Evolutionary conservation across 2,888 invertebrate species (phyloP).

Genomic region (Syritta pipiens): DNA sequence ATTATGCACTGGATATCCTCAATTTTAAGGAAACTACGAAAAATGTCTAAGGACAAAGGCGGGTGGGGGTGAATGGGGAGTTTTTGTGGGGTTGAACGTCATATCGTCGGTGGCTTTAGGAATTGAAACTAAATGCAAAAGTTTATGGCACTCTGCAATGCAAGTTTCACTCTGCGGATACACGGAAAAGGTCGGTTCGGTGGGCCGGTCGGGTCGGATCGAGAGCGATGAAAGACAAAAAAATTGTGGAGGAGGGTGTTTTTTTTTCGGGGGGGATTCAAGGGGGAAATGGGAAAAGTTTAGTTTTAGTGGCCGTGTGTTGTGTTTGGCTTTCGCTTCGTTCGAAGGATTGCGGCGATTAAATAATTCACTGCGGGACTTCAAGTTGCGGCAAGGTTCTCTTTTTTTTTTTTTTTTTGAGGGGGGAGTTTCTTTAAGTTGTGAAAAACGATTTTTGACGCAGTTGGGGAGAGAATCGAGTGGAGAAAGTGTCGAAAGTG

Average conservation of each 20-base stretch:
- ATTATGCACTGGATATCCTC: conserved; percentile 39
- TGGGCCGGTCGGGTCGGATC: too few relatives aligned
- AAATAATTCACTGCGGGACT: conserved; percentile 34
- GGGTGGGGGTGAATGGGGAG: neutral
- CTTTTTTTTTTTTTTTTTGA: too few relatives aligned
- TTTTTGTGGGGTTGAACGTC: neutral
- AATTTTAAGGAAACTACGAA: conserved; percentile 15
- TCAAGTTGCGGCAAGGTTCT: too few relatives aligned
- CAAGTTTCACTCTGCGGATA: conserved; percentile 3
- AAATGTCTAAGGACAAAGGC: conserved; percentile 1
- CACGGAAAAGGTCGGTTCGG: too few relatives aligned
- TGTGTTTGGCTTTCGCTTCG: conserved; percentile 5
- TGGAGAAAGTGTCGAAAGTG: too few relatives aligned
- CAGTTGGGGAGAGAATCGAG: too few relatives aligned
- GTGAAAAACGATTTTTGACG: too few relatives aligned
- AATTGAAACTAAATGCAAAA: conserved; percentile 31
- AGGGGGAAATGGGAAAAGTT: conserved; percentile 29
- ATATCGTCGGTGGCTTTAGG: neutral
- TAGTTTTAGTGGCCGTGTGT: neutral
- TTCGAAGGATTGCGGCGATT: conserved; percentile 2
- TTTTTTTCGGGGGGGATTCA: neutral
- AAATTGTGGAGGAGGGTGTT: neutral
- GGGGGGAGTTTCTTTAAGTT: too few relatives aligned
- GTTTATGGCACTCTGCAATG: conserved; percentile 40
- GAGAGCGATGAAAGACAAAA: neutral